A percentile compares a stretch with the other conserved stretches of the same genome.
These are phyloP conservation scores for Platichthys stellatus DNA, from an alignment of 2,113 vertebrate genomes.

Conservation along the genomic window DNA sequence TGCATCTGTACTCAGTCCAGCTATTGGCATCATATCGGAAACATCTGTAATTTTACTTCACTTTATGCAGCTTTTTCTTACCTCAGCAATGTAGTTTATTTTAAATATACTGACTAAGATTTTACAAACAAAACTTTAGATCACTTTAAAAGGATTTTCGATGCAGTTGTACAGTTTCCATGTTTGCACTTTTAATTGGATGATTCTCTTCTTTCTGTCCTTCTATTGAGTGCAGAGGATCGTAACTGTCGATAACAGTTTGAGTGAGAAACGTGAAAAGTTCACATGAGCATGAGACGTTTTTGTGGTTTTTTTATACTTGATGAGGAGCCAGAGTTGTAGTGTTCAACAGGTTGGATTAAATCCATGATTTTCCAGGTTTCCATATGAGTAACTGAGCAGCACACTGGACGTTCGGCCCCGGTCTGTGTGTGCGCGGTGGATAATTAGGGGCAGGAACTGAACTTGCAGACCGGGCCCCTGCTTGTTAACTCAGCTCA, in stretches of 20 bases:
- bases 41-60: too few species aligned
- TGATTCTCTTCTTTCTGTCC: too few species aligned
- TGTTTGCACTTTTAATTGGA: too few species aligned
- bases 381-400: slow-evolving; percentile 61
- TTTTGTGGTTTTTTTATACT: slow-evolving; percentile 4
- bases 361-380: slow-evolving; percentile 42
- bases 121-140: too few species aligned
- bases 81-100: too few species aligned
- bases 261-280: slow-evolving; percentile 31
- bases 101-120: too few species aligned
- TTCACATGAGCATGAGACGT: slow-evolving; percentile 1
- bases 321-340: slow-evolving; percentile 23
- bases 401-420: slow-evolving; percentile 16
- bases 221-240: neutral
- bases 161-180: too few species aligned
- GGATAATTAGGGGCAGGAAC: slow-evolving; percentile 67
- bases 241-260: neutral
- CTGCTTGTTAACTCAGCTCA: slow-evolving; percentile 71
- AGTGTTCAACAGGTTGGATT: slow-evolving; percentile 55
- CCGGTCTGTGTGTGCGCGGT: slow-evolving; percentile 20
- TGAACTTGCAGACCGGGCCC: slow-evolving; percentile 61
- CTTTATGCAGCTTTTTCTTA: too few species aligned
- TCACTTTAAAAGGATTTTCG: too few species aligned
- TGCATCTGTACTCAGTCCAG: too few species aligned
- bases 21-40: too few species aligned